Conservation (phyloP, 1,140 invertebrate species). For the Pomphorhynchus laevis region DNA sequence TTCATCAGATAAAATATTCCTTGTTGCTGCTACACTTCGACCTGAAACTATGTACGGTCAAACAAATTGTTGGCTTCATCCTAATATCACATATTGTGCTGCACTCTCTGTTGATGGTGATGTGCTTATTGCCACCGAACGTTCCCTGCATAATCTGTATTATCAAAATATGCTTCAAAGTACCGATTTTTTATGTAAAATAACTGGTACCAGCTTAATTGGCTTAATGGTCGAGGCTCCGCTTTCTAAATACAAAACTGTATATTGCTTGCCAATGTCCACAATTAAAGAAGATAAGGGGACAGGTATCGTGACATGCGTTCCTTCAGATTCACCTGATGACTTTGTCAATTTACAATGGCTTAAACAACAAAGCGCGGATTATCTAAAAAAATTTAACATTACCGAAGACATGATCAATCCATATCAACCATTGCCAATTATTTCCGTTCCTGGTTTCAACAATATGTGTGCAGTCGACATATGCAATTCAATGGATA, state of each 20-base stretch:
- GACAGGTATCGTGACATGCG: constrained; percentile 81
- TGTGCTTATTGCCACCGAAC: constrained; percentile 45
- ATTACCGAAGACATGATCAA: constrained; percentile 64
- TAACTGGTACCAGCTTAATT: constrained; percentile 34
- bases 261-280: constrained; percentile 82
- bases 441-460: constrained; percentile 56
- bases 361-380: constrained; percentile 51
- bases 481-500: constrained; percentile 53
- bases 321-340: constrained; percentile 89
- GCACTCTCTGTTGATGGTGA: constrained; percentile 31
- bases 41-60: constrained; percentile 99
- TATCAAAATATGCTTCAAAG: constrained; percentile 67
- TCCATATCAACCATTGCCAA: constrained; percentile 46
- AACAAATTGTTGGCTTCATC: constrained; percentile 88
- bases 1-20: constrained; percentile 34
- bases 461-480: constrained; percentile 46
- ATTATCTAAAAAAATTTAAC: constrained; percentile 55
- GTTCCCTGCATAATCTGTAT: constrained; percentile 65
- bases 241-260: constrained; percentile 35
- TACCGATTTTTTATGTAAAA: constrained; percentile 29
- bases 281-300: constrained; percentile 87
- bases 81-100: constrained; percentile 63
- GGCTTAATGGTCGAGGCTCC: constrained; percentile 45
- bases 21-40: constrained; percentile 77
- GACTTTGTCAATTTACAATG: constrained; percentile 76